A percentile compares a stretch with the other conserved stretches of the same genome.
These are phyloP conservation scores for Chaetura pelagica DNA, from an alignment of 2,113 vertebrate genomes.

Conservation along the genomic window DNA sequence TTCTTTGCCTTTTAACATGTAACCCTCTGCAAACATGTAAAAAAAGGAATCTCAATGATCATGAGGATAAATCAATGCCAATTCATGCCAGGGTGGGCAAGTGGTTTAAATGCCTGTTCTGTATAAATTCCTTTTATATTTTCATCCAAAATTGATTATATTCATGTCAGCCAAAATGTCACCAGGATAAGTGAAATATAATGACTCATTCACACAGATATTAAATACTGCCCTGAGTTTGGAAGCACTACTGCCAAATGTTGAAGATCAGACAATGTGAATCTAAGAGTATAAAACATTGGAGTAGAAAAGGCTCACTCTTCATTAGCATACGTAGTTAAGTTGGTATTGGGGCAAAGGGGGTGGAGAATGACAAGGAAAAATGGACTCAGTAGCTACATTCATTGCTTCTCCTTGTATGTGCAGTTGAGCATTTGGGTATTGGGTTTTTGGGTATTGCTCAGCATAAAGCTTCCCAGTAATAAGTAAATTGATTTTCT, in stretches of 20 bases:
- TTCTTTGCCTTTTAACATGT: constrained; percentile 25
- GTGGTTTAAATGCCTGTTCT: constrained; percentile 33
- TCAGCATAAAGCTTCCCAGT: background rate
- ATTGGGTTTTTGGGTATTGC: background rate
- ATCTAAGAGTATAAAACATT: background rate
- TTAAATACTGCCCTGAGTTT: constrained; percentile 18
- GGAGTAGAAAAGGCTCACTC: background rate
- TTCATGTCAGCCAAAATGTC: constrained; percentile 38
- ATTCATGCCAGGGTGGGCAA: constrained; percentile 21
- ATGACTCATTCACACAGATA: background rate
- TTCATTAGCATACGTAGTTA: constrained; percentile 26
- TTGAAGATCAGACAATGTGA: constrained; percentile 37
- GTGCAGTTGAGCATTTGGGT: background rate
- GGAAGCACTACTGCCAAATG: background rate
- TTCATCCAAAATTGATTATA: constrained; percentile 37
- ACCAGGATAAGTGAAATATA: constrained; percentile 42
- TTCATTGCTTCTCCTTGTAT: background rate
- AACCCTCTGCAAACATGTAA: background rate
- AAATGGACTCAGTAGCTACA: background rate
- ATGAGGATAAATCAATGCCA: background rate
- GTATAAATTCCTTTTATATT: background rate
- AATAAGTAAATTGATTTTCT: background rate
- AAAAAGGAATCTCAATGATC: constrained; percentile 25
- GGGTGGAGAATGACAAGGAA: background rate
- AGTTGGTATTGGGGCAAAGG: background rate